These are phyloP conservation scores for Standfussiana lucernea DNA, from an alignment of 2,888 invertebrate species.

Conservation along the genomic window DNA sequence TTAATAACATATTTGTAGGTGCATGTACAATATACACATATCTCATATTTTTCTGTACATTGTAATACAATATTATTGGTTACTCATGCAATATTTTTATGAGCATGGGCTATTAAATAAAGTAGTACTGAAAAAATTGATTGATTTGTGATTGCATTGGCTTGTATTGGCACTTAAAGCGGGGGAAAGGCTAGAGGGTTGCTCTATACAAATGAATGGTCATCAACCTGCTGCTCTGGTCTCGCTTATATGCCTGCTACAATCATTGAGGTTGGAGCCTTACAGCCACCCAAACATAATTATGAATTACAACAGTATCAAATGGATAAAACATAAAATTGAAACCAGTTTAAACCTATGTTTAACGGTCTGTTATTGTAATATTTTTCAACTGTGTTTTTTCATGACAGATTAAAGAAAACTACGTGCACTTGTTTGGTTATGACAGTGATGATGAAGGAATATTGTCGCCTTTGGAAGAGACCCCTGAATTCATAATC, in stretches of 20 bases:
- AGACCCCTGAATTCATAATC: conserved; percentile 87
- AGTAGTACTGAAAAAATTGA: neutral
- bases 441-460: conserved; percentile 89
- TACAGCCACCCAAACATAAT: neutral
- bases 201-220: neutral
- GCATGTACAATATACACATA: neutral
- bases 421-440: conserved; percentile 87
- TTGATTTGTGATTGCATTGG: conserved; percentile 2
- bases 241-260: neutral
- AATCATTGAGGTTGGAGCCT: neutral
- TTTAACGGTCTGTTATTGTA: neutral
- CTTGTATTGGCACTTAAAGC: neutral
- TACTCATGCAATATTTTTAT: conserved; percentile 6
- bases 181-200: neutral
- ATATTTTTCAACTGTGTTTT: neutral
- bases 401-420: conserved; percentile 83
- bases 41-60: neutral
- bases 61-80: neutral
- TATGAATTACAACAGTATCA: neutral
- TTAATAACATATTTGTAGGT: neutral
- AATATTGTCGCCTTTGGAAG: conserved; percentile 88
- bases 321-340: neutral
- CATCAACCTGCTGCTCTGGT: neutral
- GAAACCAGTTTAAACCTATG: neutral
- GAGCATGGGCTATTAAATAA: neutral